These are phyloP conservation scores for Leucophenga montana DNA, from an alignment of 2,888 invertebrate genomes.

Conservation along the genomic window DNA sequence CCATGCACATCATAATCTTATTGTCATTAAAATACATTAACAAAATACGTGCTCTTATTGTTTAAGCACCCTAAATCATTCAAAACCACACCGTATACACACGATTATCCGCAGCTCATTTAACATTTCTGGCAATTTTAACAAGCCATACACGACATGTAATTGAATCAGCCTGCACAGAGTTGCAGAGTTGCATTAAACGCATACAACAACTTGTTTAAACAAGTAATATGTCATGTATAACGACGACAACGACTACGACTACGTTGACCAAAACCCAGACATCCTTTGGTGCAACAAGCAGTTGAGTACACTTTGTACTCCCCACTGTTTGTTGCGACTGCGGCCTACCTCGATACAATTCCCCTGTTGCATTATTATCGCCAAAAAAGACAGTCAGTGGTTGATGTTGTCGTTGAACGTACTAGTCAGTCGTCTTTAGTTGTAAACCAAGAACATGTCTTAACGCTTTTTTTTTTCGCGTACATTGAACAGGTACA, in stretches of 20 bases:
- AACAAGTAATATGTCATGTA: too few relatives aligned
- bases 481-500: conserved; percentile 25
- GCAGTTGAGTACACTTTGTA: conserved; percentile 28
- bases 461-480: conserved; percentile 32
- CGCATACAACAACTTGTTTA: too few relatives aligned
- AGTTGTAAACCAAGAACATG: conserved; percentile 58
- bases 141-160: conserved; percentile 51
- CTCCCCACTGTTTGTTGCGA: neutral
- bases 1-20: too few relatives aligned
- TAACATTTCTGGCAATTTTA: too few relatives aligned
- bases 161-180: conserved; percentile 57
- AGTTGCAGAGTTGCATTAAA: too few relatives aligned
- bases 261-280: too few relatives aligned
- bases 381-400: conserved; percentile 25
- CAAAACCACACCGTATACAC: too few relatives aligned
- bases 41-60: too few relatives aligned
- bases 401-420: conserved; percentile 34
- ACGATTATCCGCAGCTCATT: too few relatives aligned
- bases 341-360: conserved; percentile 41
- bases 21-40: too few relatives aligned
- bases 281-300: conserved; percentile 31
- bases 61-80: too few relatives aligned
- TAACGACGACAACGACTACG: too few relatives aligned
- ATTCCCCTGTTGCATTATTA: conserved; percentile 35
- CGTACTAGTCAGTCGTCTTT: neutral